These are phyloP conservation scores for Rhea americana DNA, from an alignment of 2,113 vertebrate genomes.

Conservation along the genomic window DNA sequence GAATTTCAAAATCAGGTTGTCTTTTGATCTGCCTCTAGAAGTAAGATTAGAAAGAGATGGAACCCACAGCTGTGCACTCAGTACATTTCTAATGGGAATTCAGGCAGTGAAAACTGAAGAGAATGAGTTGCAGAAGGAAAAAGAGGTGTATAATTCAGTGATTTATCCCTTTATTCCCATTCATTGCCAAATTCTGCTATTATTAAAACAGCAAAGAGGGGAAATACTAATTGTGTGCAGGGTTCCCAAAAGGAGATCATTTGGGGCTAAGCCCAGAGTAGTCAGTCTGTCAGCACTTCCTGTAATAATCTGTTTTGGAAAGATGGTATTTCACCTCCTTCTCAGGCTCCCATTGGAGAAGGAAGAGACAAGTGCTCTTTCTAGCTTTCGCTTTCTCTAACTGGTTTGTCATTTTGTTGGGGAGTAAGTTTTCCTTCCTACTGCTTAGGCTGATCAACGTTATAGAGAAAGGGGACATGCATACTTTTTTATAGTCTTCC, in stretches of 20 bases:
- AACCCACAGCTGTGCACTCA: neutral
- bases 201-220: neutral
- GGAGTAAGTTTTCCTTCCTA: neutral
- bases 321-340: neutral
- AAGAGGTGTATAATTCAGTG: neutral
- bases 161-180: neutral
- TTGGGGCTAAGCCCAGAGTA: neutral
- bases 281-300: neutral
- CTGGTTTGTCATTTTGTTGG: neutral
- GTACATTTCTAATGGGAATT: neutral
- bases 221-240: neutral
- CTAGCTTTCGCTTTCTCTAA: neutral
- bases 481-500: neutral
- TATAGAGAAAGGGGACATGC: neutral
- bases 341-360: neutral
- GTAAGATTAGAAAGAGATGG: slow-evolving; percentile 18
- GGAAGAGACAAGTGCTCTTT: neutral
- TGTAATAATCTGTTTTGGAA: neutral
- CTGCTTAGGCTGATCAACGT: neutral
- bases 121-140: neutral
- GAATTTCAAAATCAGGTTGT: neutral
- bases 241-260: neutral
- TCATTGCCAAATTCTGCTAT: neutral
- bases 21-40: slow-evolving; percentile 20
- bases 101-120: neutral